phyloP scores from a whole-genome alignment of 37 sponge, comb jelly and placozoan species.

The Geodia barretti region DNA sequence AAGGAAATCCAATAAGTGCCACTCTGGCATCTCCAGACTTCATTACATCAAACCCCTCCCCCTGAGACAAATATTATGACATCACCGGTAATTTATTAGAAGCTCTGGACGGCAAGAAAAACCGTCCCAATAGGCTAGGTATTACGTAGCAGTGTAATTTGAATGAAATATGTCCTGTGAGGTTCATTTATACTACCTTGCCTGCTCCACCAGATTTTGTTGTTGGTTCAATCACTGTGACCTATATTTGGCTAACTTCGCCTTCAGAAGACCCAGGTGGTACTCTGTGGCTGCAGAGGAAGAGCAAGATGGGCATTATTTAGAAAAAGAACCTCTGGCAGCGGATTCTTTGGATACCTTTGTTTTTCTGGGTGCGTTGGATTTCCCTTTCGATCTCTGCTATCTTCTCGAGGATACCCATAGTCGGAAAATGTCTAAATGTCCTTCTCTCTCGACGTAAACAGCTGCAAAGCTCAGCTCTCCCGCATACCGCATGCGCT shows the following conservation, averaged over 20 bases:
- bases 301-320: background rate
- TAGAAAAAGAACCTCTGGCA: background rate
- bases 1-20: conserved; percentile 97
- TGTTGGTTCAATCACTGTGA: conserved; percentile 89
- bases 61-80: too few species aligned
- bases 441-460: too few species aligned
- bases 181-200: too few species aligned
- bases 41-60: conserved; percentile 99
- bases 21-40: conserved; percentile 99
- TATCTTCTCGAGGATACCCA: conserved; percentile 99
- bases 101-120: too few species aligned
- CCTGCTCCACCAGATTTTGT: conserved; percentile 69
- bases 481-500: background rate
- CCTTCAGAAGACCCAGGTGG: conserved; percentile 97
- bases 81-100: too few species aligned
- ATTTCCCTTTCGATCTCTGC: conserved; percentile 96
- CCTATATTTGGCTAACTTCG: conserved; percentile 97
- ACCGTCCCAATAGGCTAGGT: too few species aligned
- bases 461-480: background rate
- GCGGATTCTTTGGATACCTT: conserved; percentile 57
- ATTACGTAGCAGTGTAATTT: too few species aligned
- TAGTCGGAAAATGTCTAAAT: conserved; percentile 40
- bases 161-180: too few species aligned
- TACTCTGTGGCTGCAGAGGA: conserved; percentile 92
- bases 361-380: conserved; percentile 97